These are phyloP conservation scores for Tinea trinotella DNA, from an alignment of 2,888 invertebrate species.

Conservation along the genomic window DNA sequence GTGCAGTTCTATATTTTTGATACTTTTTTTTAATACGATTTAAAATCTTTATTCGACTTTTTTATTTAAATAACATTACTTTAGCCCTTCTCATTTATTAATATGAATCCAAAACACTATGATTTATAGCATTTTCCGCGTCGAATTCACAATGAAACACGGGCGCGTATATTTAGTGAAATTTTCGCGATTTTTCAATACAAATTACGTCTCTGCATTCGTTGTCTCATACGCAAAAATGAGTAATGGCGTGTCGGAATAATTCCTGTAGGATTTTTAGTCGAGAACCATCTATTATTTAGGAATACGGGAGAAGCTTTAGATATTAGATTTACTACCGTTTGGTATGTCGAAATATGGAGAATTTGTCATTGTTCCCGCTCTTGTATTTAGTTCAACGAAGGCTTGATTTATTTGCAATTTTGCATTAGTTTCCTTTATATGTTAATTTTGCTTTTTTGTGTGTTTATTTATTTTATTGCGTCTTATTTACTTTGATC, in stretches of 20 bases:
- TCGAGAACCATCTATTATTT: constrained; percentile 57
- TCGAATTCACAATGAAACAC: constrained; percentile 29
- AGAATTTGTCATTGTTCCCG: constrained; percentile 11
- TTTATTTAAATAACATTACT: constrained; percentile 24
- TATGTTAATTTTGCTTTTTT: background rate
- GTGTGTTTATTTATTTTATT: too few species aligned
- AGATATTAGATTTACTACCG: constrained; percentile 10
- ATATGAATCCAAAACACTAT: constrained; percentile 4
- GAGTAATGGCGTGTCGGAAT: constrained; percentile 52
- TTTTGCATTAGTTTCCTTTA: background rate
- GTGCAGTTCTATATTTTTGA: too few species aligned
- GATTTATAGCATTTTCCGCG: constrained; percentile 37
- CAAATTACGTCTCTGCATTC: background rate
- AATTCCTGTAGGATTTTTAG: constrained; percentile 47
- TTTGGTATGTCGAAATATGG: constrained; percentile 5
- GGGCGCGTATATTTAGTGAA: background rate
- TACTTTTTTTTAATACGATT: constrained; percentile 18
- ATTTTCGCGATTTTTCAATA: background rate
- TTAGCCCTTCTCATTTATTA: constrained; percentile 1
- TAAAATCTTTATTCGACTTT: constrained; percentile 28
- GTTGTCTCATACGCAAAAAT: constrained; percentile 26
- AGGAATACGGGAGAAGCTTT: constrained; percentile 27
- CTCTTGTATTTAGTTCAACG: background rate
- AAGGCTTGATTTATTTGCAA: background rate
- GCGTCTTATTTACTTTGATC: too few species aligned